A percentile compares a stretch with the other conserved stretches of the same genome.
These are phyloP conservation scores for Diceros bicornis DNA, from an alignment of 2,797 vertebrate genomes.

Conservation along the genomic window DNA sequence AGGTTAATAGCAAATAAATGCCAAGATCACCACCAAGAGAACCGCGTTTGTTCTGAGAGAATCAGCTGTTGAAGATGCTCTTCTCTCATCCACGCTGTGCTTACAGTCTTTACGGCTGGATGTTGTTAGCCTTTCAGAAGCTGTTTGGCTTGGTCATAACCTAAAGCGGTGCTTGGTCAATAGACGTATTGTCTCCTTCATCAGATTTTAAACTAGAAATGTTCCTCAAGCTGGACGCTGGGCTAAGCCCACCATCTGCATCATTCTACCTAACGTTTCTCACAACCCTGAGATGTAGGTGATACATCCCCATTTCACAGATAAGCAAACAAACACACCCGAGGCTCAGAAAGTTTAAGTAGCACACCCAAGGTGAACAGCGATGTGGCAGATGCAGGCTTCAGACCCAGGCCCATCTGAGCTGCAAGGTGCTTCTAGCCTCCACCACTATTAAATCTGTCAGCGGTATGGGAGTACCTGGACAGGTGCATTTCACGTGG, in stretches of 20 bases:
- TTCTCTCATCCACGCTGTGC: not conserved
- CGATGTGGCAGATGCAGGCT: not conserved
- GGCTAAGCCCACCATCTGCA: not conserved
- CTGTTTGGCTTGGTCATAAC: rapidly evolving
- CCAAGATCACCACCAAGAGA: not conserved
- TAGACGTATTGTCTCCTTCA: not conserved
- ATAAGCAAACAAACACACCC: rapidly evolving
- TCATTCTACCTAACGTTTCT: not conserved
- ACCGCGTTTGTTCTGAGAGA: not conserved
- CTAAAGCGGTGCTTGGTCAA: too few relatives aligned
- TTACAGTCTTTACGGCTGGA: rapidly evolving
- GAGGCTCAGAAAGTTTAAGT: not conserved
- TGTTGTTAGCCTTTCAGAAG: not conserved
- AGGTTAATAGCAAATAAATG: constrained; percentile 68
- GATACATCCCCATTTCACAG: rapidly evolving
- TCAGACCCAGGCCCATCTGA: not conserved
- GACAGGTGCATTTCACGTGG: rapidly evolving
- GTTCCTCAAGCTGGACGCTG: not conserved
- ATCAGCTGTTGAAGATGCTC: not conserved
- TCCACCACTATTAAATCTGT: rapidly evolving
- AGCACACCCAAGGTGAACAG: rapidly evolving
- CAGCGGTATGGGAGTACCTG: too few relatives aligned
- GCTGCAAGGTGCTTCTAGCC: not conserved
- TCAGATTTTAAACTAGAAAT: not conserved
- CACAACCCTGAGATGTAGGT: not conserved